Evolutionary conservation across 2,888 invertebrate genomes (phyloP).

Genomic region (Eudemis profundana): DNA sequence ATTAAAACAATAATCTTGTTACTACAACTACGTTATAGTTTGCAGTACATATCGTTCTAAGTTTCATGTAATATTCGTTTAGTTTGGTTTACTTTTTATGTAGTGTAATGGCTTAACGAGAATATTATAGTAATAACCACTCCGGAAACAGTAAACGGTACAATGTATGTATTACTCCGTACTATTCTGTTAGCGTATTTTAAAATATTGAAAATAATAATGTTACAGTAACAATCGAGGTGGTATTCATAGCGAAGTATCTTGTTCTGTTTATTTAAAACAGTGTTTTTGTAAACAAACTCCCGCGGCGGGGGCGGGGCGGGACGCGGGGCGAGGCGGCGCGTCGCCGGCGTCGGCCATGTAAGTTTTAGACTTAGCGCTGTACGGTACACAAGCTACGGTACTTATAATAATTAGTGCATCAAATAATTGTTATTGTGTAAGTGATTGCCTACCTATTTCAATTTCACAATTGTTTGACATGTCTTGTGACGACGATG

Average conservation of each 20-base stretch:
- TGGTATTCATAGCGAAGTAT: conserved; percentile 8
- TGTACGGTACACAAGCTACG: too few relatives aligned
- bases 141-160: conserved; percentile 20
- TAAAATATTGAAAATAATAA: conserved; percentile 16
- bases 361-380: too few relatives aligned
- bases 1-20: conserved; percentile 8
- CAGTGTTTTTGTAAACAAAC: conserved; percentile 13
- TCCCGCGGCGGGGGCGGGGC: conserved; percentile 4
- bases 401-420: not conserved
- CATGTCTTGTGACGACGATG: conserved; percentile 5
- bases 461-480: conserved; percentile 6
- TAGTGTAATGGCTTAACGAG: conserved; percentile 15
- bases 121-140: conserved; percentile 21
- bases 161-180: conserved; percentile 22
- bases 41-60: conserved; percentile 13
- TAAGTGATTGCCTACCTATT: not conserved
- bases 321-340: conserved; percentile 4
- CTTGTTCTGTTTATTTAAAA: conserved; percentile 10
- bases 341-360: too few relatives aligned
- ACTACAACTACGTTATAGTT: conserved; percentile 9
- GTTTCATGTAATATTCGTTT: conserved; percentile 11
- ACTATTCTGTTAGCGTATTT: conserved; percentile 22
- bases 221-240: conserved; percentile 10
- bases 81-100: conserved; percentile 18
- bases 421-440: conserved; percentile 2